Conservation (phyloP, 2,113 vertebrate genomes). For the Miniopterus natalensis region DNA sequence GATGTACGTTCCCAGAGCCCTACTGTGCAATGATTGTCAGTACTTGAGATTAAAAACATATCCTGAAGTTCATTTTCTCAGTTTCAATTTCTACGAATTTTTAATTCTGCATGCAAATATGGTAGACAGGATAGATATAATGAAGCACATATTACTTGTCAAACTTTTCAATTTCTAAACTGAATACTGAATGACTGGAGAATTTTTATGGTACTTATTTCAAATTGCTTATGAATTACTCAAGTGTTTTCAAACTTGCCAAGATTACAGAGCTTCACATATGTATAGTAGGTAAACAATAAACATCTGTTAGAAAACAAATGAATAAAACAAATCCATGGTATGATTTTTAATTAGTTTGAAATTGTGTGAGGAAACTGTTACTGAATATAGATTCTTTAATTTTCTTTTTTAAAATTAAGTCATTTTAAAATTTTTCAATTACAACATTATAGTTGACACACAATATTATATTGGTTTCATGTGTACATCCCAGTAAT, state of each 20-base stretch:
- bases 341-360: neutral
- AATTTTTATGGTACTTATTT: neutral
- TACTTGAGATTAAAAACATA: constrained; percentile 25
- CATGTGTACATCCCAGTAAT: neutral
- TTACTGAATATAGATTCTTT: neutral
- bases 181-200: neutral
- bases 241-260: neutral
- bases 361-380: neutral
- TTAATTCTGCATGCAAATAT: neutral
- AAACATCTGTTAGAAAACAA: constrained; percentile 14
- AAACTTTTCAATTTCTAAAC: neutral
- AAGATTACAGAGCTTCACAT: neutral
- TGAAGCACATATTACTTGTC: neutral
- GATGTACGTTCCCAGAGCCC: neutral
- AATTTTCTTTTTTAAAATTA: neutral
- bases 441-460: neutral
- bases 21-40: neutral
- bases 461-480: neutral
- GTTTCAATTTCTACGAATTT: neutral
- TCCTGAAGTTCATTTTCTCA: neutral
- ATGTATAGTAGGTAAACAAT: neutral
- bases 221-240: neutral
- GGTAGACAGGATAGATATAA: neutral
- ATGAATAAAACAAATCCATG: constrained; percentile 1
- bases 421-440: neutral